phyloP scores from a whole-genome alignment of 1,140 invertebrate genomes.

The Bombus picipes region DNA sequence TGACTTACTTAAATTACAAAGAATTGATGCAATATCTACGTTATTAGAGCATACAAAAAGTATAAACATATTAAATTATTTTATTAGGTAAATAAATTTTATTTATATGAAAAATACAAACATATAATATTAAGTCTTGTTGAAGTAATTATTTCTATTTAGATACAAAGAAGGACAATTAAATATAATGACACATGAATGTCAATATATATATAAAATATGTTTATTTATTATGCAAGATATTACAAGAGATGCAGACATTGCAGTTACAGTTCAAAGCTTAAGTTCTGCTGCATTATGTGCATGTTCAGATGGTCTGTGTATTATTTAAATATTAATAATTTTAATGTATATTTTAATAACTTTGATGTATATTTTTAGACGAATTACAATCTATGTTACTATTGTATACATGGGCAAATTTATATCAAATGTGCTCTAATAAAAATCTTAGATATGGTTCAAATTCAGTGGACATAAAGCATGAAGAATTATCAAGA shows the following conservation, averaged over 20 bases:
- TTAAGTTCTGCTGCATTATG: constrained; percentile 47
- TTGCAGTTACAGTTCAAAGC: constrained; percentile 31
- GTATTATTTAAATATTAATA: not conserved
- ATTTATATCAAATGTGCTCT: constrained; percentile 41
- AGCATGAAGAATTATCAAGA: constrained; percentile 21
- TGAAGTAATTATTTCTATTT: not conserved
- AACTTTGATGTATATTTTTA: constrained; percentile 29
- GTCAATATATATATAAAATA: constrained; percentile 47
- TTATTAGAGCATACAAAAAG: constrained; percentile 60
- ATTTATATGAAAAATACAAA: not conserved
- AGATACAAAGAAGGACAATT: constrained; percentile 24
- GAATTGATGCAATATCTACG: constrained; percentile 53
- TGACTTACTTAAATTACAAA: constrained; percentile 59
- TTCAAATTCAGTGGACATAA: not conserved
- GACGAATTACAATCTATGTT: constrained; percentile 53
- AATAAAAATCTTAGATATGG: constrained; percentile 2
- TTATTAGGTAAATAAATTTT: constrained; percentile 52
- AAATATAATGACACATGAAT: constrained; percentile 28
- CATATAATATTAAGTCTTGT: not conserved
- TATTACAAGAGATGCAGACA: constrained; percentile 23
- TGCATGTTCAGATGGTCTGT: constrained; percentile 52
- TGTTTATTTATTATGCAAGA: constrained; percentile 42
- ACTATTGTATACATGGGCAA: constrained; percentile 32
- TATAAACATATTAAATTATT: constrained; percentile 55
- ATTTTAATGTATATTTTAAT: not conserved